These are phyloP conservation scores for Xerus inauris DNA, from an alignment of 2,113 vertebrate species.

Conservation along the genomic window DNA sequence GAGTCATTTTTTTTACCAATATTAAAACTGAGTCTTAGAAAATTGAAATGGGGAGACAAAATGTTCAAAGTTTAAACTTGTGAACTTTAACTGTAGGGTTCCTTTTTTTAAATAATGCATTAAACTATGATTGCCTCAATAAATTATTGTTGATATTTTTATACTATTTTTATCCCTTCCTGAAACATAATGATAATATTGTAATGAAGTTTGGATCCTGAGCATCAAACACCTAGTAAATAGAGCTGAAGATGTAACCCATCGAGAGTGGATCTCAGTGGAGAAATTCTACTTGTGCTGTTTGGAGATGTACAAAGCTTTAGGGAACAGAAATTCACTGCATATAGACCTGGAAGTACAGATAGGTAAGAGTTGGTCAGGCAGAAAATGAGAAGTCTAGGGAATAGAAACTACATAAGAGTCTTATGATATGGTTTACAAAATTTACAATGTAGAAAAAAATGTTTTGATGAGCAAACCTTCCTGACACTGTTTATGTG, in stretches of 20 bases:
- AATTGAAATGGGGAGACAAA: neutral
- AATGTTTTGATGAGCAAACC: neutral
- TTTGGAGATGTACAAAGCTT: rapidly evolving
- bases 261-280: neutral
- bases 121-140: neutral
- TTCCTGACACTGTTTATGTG: neutral
- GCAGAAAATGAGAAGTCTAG: neutral
- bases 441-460: neutral
- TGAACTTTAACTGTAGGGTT: neutral
- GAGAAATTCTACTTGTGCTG: neutral
- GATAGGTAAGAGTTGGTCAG: neutral
- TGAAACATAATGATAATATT: neutral
- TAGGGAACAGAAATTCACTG: neutral
- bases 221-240: neutral
- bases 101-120: neutral
- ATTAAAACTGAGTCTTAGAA: neutral
- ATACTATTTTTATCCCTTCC: neutral
- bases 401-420: neutral
- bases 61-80: neutral
- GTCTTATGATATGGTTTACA: neutral
- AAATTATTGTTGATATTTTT: neutral
- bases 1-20: neutral
- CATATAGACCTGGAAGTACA: neutral
- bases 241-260: neutral
- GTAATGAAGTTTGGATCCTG: neutral